Conservation (phyloP, 2,797 vertebrate species). For the Acanthornis magna region DNA sequence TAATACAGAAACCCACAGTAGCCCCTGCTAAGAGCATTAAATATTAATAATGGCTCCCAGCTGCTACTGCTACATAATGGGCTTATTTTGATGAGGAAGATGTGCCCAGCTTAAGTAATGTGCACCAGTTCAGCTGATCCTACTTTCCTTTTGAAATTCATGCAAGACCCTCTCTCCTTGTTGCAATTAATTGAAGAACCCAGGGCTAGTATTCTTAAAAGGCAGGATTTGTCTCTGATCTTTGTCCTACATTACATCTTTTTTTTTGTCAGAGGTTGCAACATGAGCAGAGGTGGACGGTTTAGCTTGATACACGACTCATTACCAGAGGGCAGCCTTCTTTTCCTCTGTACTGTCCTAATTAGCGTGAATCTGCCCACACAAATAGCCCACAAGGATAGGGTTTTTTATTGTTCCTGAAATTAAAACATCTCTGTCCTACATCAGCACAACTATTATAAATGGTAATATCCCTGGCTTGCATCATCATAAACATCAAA, state of each 20-base stretch:
- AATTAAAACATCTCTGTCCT: neutral
- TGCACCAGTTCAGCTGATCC: neutral
- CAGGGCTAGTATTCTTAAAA: conserved; percentile 19
- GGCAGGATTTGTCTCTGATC: conserved; percentile 29
- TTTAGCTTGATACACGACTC: neutral
- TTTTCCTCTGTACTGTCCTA: neutral
- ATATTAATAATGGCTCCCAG: conserved; percentile 59
- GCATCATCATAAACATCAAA: neutral
- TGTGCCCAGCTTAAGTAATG: neutral
- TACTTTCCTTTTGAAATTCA: conserved; percentile 27
- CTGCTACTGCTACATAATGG: conserved; percentile 38
- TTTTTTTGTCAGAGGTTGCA: neutral
- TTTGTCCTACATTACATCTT: neutral
- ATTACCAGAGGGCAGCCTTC: neutral
- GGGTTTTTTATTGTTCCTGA: neutral
- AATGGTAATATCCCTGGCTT: neutral
- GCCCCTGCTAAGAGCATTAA: neutral
- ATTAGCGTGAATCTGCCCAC: neutral
- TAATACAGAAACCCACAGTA: neutral
- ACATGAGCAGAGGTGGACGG: neutral
- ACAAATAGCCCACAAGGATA: neutral
- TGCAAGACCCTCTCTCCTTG: neutral
- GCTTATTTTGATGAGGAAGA: conserved; percentile 35
- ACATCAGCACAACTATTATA: neutral
- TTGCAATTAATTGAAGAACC: conserved; percentile 23